A percentile compares a stretch with the other conserved stretches of the same genome.
Evolutionary conservation across 2,888 invertebrate genomes (phyloP).

Genomic region (Alviniconcha strummeri): DNA sequence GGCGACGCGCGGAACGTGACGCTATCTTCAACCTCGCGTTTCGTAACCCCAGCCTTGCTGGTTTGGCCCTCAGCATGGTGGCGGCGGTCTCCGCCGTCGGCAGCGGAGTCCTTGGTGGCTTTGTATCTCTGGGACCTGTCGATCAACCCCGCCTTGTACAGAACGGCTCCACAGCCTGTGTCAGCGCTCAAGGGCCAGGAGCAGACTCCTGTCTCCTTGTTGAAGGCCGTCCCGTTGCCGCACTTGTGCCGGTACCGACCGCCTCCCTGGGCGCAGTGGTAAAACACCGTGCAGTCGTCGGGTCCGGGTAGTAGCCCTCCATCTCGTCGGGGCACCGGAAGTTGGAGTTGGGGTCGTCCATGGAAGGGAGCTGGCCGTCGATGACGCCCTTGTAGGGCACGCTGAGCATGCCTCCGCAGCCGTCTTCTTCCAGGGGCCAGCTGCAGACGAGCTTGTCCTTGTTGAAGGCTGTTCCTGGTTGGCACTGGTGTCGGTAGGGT

Average conservation of each 20-base stretch:
- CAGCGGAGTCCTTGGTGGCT: no score
- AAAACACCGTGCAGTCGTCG: conserved; percentile 41
- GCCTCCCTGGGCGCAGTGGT: conserved; percentile 36
- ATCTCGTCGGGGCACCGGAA: conserved; percentile 35
- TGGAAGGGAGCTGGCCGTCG: neutral
- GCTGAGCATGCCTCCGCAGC: conserved; percentile 27
- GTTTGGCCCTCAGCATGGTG: no score
- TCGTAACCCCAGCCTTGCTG: no score
- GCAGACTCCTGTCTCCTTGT: conserved; percentile 12
- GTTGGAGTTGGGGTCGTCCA: neutral
- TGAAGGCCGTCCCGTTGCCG: conserved; percentile 32
- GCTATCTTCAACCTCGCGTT: no score
- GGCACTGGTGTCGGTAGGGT: conserved; percentile 34
- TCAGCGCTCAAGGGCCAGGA: conserved; percentile 7
- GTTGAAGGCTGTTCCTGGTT: conserved; percentile 37
- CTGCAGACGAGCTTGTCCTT: conserved; percentile 34
- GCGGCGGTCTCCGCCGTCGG: no score
- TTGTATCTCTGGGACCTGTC: no score
- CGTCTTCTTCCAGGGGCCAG: conserved; percentile 28
- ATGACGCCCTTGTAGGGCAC: conserved; percentile 7
- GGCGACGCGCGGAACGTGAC: no score
- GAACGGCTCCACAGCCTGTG: neutral
- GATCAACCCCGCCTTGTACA: neutral
- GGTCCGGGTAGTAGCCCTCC: conserved; percentile 41
- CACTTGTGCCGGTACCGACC: conserved; percentile 26